These are phyloP conservation scores for Furcifer pardalis DNA, from an alignment of 2,797 vertebrate species.

Conservation along the genomic window DNA sequence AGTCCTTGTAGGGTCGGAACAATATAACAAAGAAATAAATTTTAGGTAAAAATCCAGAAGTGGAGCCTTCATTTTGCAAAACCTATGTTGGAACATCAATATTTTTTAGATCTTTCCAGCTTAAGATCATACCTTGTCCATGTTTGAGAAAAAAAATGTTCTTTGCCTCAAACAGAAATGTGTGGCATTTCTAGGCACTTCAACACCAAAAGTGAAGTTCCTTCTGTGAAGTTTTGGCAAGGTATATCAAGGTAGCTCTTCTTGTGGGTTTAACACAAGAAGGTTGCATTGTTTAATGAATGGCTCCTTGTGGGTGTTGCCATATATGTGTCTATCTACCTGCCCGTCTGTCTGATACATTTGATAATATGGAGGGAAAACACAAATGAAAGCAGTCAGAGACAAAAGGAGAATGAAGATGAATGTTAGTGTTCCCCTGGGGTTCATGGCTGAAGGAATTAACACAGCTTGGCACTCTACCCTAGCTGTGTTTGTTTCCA, in stretches of 20 bases:
- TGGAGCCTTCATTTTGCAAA: not conserved
- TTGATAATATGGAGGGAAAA: conserved; percentile 63
- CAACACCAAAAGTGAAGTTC: conserved; percentile 50
- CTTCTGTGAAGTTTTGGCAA: conserved; percentile 48
- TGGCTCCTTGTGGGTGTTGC: conserved; percentile 55
- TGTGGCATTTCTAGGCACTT: not conserved
- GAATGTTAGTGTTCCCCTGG: conserved; percentile 80
- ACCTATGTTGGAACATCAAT: not conserved
- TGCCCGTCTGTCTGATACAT: conserved; percentile 62
- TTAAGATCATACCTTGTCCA: not conserved
- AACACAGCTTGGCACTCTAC: conserved; percentile 83
- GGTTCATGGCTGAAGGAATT: conserved; percentile 86
- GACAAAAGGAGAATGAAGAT: conserved; percentile 77
- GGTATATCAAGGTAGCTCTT: not conserved
- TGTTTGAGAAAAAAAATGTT: not conserved
- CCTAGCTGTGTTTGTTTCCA: conserved; percentile 82
- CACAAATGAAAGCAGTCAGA: conserved; percentile 73
- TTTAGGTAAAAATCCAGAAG: not conserved
- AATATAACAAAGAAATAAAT: not conserved
- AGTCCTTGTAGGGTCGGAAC: not conserved
- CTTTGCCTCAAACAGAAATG: not conserved
- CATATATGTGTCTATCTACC: conserved; percentile 11
- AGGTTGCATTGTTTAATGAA: conserved; percentile 23
- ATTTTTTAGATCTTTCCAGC: not conserved
- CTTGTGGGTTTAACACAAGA: not conserved